Evolutionary conservation across 2,888 invertebrate species (phyloP), one percentile per base, ranked within the genome.

Genomic region (Phymatocera aterrima): DNA sequence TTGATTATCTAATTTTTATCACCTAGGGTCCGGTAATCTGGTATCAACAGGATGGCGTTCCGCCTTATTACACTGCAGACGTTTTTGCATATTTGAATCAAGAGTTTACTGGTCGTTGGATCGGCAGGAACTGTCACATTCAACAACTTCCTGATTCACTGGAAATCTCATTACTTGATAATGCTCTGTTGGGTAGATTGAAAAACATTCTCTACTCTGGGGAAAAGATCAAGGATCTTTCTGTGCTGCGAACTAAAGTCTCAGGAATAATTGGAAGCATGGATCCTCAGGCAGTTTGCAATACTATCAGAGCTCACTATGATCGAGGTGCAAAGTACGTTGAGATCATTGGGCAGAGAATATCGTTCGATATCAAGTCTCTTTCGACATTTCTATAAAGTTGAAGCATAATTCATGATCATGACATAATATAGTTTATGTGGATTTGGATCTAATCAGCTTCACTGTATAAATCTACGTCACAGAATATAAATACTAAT

Each of bases 251-350:
- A 12, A 64, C 6, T 21, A 37, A 37, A 64, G 61, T 64, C n/a
- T 18, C 34, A 1, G 37, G 37, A 37, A 64, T 64, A 18, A 37
- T 64, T 37, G 34, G 61, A 3, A 64, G 21, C 61, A 64, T 64
- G 61, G 61, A 64, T 37, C 61, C 61, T 64, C 34, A 18, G 37
- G 21, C 61, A 18, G 61, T 64, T 37, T 64, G 61, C 37, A 64
- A 37, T 31, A 64, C 31, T 8, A 64, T 64, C 6, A 64, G 61
- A 64, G 61, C 61, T 8, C 18, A 8, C 37, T 64, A 64, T 12
- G 61, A 64, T 5, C 61, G 61, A 37, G 18, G 18, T 1, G 34
- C 37, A 4, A 64, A 37, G 61, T 64, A 10, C 1, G 61, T 37
- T 37, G 8, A 37, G 15, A 37, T 37, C 5, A 3, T 18, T 6